A percentile compares a stretch with the other conserved stretches of the same genome.
These are phyloP conservation scores for Phorcus lineatus DNA, from an alignment of 2,888 invertebrate genomes.

Conservation along the genomic window DNA sequence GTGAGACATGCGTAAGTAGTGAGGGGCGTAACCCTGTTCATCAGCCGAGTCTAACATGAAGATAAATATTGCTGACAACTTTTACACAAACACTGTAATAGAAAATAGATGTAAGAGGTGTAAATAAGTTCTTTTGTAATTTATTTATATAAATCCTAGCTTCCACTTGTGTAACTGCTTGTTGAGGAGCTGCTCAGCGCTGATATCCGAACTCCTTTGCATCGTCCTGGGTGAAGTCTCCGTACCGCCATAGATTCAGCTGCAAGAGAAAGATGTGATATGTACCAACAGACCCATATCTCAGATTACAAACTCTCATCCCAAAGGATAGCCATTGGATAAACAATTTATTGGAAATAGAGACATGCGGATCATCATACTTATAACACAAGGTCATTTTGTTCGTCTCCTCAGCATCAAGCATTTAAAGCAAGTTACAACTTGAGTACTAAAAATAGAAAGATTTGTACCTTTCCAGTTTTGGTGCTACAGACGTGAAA, in stretches of 20 bases:
- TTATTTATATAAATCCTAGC: conserved; percentile 36
- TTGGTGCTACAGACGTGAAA: too few relatives aligned
- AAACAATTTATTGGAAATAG: too few relatives aligned
- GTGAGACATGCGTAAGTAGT: not conserved
- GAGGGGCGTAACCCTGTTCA: not conserved
- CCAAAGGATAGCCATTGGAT: too few relatives aligned
- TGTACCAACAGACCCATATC: too few relatives aligned
- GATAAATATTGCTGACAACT: not conserved
- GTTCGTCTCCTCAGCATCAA: too few relatives aligned
- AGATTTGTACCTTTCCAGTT: too few relatives aligned
- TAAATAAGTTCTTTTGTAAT: conserved; percentile 26
- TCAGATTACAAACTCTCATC: too few relatives aligned
- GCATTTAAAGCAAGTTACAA: too few relatives aligned
- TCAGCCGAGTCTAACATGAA: not conserved
- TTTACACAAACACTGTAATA: not conserved
- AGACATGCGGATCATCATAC: too few relatives aligned
- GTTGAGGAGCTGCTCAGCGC: conserved; percentile 35
- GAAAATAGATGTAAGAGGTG: not conserved
- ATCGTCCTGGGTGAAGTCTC: conserved; percentile 97
- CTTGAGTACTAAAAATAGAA: too few relatives aligned
- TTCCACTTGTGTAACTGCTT: conserved; percentile 46
- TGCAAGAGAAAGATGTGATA: conserved; percentile 76
- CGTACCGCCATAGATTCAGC: conserved; percentile 96
- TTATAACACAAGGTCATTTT: too few relatives aligned
- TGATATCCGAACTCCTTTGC: conserved; percentile 83